A percentile compares a stretch with the other conserved stretches of the same genome.
These are phyloP conservation scores for Axea sp. DNA, from an alignment of 2,888 invertebrate species.

Conservation along the genomic window DNA sequence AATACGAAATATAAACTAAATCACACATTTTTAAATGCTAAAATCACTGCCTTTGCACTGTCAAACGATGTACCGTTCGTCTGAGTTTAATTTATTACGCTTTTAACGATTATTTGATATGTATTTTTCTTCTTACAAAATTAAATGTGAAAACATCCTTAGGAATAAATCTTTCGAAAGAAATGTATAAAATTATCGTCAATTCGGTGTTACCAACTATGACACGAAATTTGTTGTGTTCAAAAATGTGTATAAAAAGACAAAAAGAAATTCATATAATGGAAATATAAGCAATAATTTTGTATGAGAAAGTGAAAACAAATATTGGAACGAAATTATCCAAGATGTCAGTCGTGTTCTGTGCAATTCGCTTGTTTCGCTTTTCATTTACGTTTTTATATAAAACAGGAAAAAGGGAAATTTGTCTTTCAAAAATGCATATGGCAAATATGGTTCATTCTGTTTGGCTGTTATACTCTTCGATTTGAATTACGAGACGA, in stretches of 20 bases:
- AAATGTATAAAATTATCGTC: conserved; percentile 22
- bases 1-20: conserved; percentile 15
- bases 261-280: conserved; percentile 3
- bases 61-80: conserved; percentile 38
- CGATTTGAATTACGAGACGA: conserved; percentile 44
- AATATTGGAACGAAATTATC: conserved; percentile 17
- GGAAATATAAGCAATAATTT: conserved; percentile 55
- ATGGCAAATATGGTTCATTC: conserved; percentile 39
- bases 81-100: conserved; percentile 45
- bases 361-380: conserved; percentile 61
- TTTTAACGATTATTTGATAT: too few species aligned
- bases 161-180: too few species aligned
- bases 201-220: too few species aligned
- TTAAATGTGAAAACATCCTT: conserved; percentile 19
- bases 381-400: conserved; percentile 40
- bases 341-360: conserved; percentile 40
- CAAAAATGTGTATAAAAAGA: conserved; percentile 32
- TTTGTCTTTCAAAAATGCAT: conserved; percentile 47
- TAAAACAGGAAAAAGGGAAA: conserved; percentile 19
- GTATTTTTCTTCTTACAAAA: too few species aligned
- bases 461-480: conserved; percentile 52
- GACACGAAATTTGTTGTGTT: conserved; percentile 24
- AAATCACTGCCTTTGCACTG: conserved; percentile 59
- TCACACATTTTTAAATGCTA: conserved; percentile 55
- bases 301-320: conserved; percentile 38